Base-by-base conservation (phyloP, 2,888 invertebrate species). In the Psococerastis gibbosa region DNA sequence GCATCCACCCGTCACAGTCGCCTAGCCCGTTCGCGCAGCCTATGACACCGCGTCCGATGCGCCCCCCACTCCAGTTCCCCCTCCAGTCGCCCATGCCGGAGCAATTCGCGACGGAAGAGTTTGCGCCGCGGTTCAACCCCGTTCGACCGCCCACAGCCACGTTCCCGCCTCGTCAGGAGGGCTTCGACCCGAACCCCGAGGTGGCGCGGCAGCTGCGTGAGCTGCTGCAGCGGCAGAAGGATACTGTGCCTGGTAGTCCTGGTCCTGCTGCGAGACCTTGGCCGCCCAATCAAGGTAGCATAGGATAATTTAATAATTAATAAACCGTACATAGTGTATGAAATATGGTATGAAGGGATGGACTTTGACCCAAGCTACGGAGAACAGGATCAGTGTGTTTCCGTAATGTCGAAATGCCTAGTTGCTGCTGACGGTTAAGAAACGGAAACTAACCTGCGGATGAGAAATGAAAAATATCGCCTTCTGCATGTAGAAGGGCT, bases 191-290 rank as follows among this genome's bases (percentile, higher is more conserved):
- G 27, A 2, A 35, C 45, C 22, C 49, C 45, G 71, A 73, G 53
- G 67, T 76, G 55, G 79, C 79, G 55, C 67, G 79, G 3, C 88
- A 89, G 55, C 65, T 88, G 35, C 64, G 87, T 22, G 85, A 87
- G 57, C 61, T 88, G 49, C 65, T 88, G 44, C 84, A 85, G 57
- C 66, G 81, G 32, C 45, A 45, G 32, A 42, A 23, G 6, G 42
- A 34, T 13, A 23, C 38, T 18, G 23, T 6, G 13, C 35, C 35
- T 2, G 20, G 27, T 38, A 42, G 42, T 20, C 18, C 22, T n/a
- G 35, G 43, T 35, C 17, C 35, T 15, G n/a, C n/a, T n/a, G n/a
- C 32, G 32, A 2, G 4, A 16, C 27, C 27, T 11, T 27, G 27
- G 27, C 27, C 11, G 6, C 27, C 27, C 6, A 27, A 27, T 27